Evolutionary conservation across 1,140 invertebrate species (phyloP).

Genomic region (Pogonus chalceus): DNA sequence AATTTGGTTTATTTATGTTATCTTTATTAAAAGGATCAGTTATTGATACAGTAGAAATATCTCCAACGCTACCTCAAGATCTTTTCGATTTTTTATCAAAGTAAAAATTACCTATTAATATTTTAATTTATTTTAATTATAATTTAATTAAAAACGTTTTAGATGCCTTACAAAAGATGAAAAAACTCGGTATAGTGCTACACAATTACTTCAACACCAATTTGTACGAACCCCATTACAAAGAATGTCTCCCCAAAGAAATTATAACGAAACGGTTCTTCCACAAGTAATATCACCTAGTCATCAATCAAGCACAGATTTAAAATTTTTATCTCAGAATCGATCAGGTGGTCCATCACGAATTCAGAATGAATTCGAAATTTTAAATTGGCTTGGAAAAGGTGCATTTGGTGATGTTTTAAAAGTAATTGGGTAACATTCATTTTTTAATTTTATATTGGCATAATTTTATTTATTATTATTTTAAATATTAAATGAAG

Average conservation of each 20-base stretch:
- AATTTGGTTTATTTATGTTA: slow-evolving; percentile 51
- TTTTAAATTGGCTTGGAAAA: slow-evolving; percentile 75
- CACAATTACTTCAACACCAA: slow-evolving; percentile 47
- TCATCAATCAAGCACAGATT: slow-evolving; percentile 19
- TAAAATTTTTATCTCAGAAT: slow-evolving; percentile 16
- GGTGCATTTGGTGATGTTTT: slow-evolving; percentile 94
- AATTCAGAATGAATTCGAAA: slow-evolving; percentile 78
- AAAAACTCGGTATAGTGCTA: slow-evolving; percentile 54
- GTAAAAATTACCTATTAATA: slow-evolving; percentile 31
- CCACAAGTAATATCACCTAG: slow-evolving; percentile 18
- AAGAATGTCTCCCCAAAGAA: slow-evolving; percentile 26
- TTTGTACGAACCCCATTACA: slow-evolving; percentile 41
- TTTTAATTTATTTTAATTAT: slow-evolving; percentile 15
- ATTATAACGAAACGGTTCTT: slow-evolving; percentile 23
- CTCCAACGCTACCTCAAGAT: slow-evolving; percentile 41
- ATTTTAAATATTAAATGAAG: too few species aligned
- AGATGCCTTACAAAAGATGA: slow-evolving; percentile 57
- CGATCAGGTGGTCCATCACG: slow-evolving; percentile 49
- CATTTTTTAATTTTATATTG: slow-evolving; percentile 7
- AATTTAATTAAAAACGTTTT: slow-evolving; percentile 21
- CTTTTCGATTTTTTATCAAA: slow-evolving; percentile 60
- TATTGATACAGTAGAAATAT: slow-evolving; percentile 40
- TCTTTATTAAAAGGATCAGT: slow-evolving; percentile 43
- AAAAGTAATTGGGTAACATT: too few species aligned
- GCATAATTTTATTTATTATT: too few species aligned